These are phyloP conservation scores for Blastomussa wellsi DNA, from an alignment of 92 coral and sea anemone species.

Conservation along the genomic window DNA sequence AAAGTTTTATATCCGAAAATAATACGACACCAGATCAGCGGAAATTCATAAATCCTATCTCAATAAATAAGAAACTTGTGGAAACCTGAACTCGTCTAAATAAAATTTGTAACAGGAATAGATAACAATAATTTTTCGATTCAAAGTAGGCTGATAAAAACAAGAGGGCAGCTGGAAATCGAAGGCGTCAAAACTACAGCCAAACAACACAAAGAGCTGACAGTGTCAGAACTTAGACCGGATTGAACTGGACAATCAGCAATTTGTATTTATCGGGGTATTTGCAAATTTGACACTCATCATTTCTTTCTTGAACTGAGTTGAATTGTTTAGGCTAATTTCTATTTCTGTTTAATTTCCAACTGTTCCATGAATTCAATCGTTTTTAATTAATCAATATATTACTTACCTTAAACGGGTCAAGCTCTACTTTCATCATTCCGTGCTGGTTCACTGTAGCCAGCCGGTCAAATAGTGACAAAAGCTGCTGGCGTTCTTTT, in stretches of 20 bases:
- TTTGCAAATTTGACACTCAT: conserved; percentile 7
- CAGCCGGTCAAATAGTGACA: conserved; percentile 53
- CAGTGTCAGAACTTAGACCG: neutral
- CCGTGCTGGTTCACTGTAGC: conserved; percentile 46
- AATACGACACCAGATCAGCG: neutral
- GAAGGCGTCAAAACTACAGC: neutral
- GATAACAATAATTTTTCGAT: neutral
- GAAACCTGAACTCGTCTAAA: neutral
- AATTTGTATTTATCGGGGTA: neutral
- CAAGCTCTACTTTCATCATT: conserved; percentile 45
- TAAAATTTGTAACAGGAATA: neutral
- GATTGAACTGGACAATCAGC: neutral
- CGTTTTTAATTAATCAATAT: neutral
- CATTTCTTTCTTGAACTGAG: neutral
- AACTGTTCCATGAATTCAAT: neutral
- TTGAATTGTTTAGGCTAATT: neutral
- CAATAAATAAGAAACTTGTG: neutral
- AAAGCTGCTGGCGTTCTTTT: conserved; percentile 56
- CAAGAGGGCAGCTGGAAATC: neutral
- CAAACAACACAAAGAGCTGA: neutral
- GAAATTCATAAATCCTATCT: neutral
- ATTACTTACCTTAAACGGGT: conserved; percentile 51
- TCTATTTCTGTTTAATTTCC: neutral
- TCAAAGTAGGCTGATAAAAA: neutral
- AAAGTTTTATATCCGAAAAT: neutral